These are phyloP conservation scores for Sthenelais limicola DNA, from an alignment of 2,888 invertebrate genomes.

Conservation along the genomic window DNA sequence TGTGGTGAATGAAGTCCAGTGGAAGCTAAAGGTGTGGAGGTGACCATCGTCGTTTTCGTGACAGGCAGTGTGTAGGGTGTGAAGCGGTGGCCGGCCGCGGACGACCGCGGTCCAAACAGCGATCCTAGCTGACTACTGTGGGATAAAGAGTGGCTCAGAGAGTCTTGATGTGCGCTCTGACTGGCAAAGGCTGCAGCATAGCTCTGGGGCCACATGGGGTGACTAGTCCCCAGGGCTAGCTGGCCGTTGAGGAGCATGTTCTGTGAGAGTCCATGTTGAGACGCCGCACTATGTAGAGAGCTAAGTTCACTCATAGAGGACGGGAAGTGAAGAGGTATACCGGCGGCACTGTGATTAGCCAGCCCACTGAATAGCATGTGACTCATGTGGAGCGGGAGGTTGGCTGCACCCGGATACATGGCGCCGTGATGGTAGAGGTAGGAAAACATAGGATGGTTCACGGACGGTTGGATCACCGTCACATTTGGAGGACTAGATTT, in stretches of 20 bases:
- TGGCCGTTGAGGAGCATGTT: conserved; percentile 91
- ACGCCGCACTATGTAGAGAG: conserved; percentile 38
- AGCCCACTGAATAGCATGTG: conserved; percentile 40
- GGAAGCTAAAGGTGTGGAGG: conserved; percentile 24
- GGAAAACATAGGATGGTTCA: conserved; percentile 91
- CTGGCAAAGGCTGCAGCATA: conserved; percentile 62
- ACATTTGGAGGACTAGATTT: conserved; percentile 81
- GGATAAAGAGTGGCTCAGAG: conserved; percentile 72
- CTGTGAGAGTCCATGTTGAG: conserved; percentile 72
- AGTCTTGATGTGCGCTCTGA: conserved; percentile 47
- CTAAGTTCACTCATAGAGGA: conserved; percentile 13
- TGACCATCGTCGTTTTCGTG: conserved; percentile 34
- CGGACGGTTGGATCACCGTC: conserved; percentile 86
- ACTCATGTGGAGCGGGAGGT: conserved; percentile 50
- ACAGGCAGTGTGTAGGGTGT: conserved; percentile 20
- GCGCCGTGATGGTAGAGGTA: conserved; percentile 88
- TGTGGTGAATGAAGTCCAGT: conserved; percentile 21
- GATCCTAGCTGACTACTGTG: conserved; percentile 51
- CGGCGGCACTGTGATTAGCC: conserved; percentile 1
- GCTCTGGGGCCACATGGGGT: conserved; percentile 76
- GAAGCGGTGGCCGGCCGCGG: conserved; percentile 64
- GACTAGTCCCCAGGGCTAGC: conserved; percentile 86
- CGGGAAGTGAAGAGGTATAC: conserved; percentile 34
- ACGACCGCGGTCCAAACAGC: conserved; percentile 58
- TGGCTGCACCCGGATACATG: conserved; percentile 80